Evolutionary conservation across 2,888 invertebrate genomes (phyloP), one percentile per base, ranked within the genome.

Genomic region (Pimpla rufipes): DNA sequence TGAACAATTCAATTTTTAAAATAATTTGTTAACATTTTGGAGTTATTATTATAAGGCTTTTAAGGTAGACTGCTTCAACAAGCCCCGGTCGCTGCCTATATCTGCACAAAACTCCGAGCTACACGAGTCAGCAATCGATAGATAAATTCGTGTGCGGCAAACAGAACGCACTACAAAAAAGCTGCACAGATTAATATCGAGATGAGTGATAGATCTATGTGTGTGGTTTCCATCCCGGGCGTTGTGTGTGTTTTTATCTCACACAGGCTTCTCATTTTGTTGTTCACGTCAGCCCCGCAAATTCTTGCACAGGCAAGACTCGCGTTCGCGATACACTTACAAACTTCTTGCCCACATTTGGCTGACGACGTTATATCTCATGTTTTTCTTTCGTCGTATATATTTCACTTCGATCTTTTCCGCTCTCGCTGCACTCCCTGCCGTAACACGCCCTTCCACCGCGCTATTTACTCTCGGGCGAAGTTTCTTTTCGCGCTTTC

Each of bases 401-500:
- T 74, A 40, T 52, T 45, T 62, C 62, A 21, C 35, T 35, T 23
- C 35, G 47, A 68, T 59, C 37, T 18, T 67, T 50, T 8, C n/a
- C 29, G 18, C 40, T 67, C 64, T 8, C 18, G 29, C 70, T 81
- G 45, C 21, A 76, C 59, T 55, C 67, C 77, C 68, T 77, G 59
- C 23, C 29, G 40, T 68, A 80, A 77, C 76, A 77, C 83, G 73
- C 79, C 83, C 79, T 74, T 59, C 59, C 21, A 35, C 23, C 45
- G 21, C 66, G 42, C 35, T 83, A 77, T 83, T 83, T 80, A 73
- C 77, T 62, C 80, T 77, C 62, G 37, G n/a, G 70, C 42, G 45
- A 67, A 80, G 23, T 83, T 80, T 83, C 79, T 79, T 83, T 80
- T 80, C 68, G 59, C 83, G 59, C 77, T 80, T 80, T 80, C 77